Conservation (phyloP, 2,888 invertebrate genomes). For the Heteromyza rotundicornis region DNA sequence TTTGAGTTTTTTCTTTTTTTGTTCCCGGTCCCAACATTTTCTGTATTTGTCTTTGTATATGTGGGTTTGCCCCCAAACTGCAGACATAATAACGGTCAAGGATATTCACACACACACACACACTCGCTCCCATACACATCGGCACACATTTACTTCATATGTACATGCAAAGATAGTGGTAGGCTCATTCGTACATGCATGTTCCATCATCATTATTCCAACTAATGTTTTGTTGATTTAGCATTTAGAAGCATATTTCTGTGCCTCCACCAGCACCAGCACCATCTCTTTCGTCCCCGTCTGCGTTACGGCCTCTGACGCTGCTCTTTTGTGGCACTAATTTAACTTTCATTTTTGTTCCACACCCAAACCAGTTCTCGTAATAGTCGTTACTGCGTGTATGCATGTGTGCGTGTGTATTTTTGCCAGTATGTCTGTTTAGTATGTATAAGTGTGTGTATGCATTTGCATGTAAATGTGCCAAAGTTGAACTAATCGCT, state of each 20-base stretch:
- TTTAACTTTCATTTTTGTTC: no score
- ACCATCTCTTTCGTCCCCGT: no score
- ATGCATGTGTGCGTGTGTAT: not conserved
- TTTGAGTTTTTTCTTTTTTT: not conserved
- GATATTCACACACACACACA: not conserved
- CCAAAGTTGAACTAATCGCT: not conserved
- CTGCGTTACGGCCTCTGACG: no score
- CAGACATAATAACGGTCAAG: conserved; percentile 7
- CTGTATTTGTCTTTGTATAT: not conserved
- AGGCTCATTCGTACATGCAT: not conserved
- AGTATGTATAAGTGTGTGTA: not conserved
- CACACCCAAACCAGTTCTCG: not conserved
- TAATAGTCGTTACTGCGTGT: not conserved
- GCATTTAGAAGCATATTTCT: conserved; percentile 18
- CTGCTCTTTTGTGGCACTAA: no score
- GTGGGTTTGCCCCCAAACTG: not conserved
- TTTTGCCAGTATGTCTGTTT: not conserved
- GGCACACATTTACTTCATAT: not conserved
- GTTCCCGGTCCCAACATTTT: no score
- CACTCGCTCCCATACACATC: not conserved
- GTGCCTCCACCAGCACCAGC: no score
- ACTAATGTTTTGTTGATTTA: conserved; percentile 29
- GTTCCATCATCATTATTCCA: conserved; percentile 26
- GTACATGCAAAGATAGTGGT: not conserved
- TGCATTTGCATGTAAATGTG: not conserved